Base-by-base conservation (phyloP, 1,140 invertebrate species). In the Drosophila orosa region DNA sequence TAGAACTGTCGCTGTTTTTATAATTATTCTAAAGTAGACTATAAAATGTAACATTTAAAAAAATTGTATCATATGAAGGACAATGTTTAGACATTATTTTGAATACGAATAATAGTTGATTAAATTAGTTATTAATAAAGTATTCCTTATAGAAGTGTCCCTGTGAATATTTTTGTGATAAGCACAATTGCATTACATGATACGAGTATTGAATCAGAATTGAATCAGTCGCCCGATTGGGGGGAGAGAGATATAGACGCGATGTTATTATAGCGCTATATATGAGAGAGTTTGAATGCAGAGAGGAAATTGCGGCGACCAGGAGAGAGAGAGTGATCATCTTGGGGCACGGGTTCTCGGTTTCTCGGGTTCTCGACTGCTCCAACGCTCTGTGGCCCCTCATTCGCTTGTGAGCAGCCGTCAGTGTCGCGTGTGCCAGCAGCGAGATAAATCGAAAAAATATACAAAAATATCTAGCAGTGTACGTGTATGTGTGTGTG, bases 351-450 rank as follows among this genome's bases (percentile, higher is more conserved):
- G 13, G 19, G 29, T 52, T 52, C 48, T 37, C 35, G 15, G 15
- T 3, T 37, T 37, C 35, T 35, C 50, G 50, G 58, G 59, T 62
- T 65, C 61, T 27, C 31, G 33, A 44, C n/a, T 42, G 58, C 47
- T 42, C 22, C 35, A 65, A 31, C 22, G 42, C 42, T 39, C 31
- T 31, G 19, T n/a, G 22, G 58, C 6, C 17, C 54, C 62, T 89
- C 84, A 89, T 84, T 89, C 84, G 84, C 85, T 84, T 84, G 80
- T 61, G 74, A 89, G 84, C 84, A 90, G 84, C 80, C 84, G 84
- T 87, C 84, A 89, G 84, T 84, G 84, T 87, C 72, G 84, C 84
- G 84, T 89, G 84, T 89, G 84, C 80, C 80, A 69, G 17, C 66
- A 66, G 60, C 71, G 60, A 55, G 40, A 78, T 24, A 81, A 69